These are phyloP conservation scores for Mastomys coucha DNA, from an alignment of 2,113 vertebrate species.

Conservation along the genomic window DNA sequence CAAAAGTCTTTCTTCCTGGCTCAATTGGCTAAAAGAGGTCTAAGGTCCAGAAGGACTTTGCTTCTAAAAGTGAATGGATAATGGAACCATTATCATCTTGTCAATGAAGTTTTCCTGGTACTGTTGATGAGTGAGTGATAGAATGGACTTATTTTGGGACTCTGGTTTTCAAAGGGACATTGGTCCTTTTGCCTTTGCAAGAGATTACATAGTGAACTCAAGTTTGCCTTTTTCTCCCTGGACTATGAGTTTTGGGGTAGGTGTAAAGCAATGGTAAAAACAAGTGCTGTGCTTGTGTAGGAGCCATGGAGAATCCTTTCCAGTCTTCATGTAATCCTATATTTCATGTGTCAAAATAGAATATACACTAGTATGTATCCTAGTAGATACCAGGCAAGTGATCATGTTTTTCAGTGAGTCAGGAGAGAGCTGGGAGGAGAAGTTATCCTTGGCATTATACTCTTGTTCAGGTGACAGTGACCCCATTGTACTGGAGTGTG, in stretches of 20 bases:
- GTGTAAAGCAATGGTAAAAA: constrained; percentile 37
- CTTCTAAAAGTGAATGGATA: background rate
- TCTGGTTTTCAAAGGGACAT: constrained; percentile 26
- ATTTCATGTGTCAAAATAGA: background rate
- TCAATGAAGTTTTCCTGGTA: background rate
- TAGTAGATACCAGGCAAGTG: background rate
- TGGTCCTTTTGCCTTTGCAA: constrained; percentile 33
- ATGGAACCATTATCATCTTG: background rate
- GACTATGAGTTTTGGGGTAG: constrained; percentile 1
- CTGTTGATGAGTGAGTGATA: background rate
- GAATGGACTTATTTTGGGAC: constrained; percentile 49
- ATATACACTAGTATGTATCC: background rate
- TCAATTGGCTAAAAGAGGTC: constrained; percentile 36
- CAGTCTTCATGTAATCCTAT: background rate
- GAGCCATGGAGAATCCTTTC: constrained; percentile 29
- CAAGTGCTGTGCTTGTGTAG: background rate
- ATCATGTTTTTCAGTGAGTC: background rate
- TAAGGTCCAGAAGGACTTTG: constrained; percentile 30
- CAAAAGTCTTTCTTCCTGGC: background rate
- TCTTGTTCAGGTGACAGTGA: background rate
- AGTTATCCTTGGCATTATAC: background rate
- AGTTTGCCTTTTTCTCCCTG: background rate
- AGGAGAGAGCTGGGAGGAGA: background rate
- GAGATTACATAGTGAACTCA: constrained; percentile 41
- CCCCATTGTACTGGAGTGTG: background rate